Base-by-base conservation (phyloP, 2,113 vertebrate genomes). In the Poecilia latipinna region DNA sequence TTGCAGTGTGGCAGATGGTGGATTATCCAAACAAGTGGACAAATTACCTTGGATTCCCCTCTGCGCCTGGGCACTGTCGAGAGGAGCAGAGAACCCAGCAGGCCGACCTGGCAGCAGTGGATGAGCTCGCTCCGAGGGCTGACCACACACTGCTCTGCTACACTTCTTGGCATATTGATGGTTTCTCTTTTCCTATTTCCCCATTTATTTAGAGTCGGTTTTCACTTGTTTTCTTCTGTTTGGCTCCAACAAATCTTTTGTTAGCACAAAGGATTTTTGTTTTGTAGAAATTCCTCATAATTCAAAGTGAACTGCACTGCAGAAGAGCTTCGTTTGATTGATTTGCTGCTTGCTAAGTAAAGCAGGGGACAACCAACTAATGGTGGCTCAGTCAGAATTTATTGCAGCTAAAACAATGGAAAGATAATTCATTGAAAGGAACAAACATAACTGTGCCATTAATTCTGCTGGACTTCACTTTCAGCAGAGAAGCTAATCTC, bases 11-110 rank as follows among this genome's bases (percentile, higher is more conserved):
- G 89, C 93, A 94, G 94, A 94, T 94, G 93, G 94, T 82, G 89
- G 83, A 93, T 91, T 90, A 91, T 92, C 86, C 90, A 93, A 92
- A 91, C 92, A 93, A 93, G 90, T 70, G 79, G 75, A 89, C 89
- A 93, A 90, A 93, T 93, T 92, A 92, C 90, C 90, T 87, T 77
- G 73, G 82, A 75, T 90, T 77, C 88, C 86, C 88, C 79, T 76
- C 86, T 91, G 92, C 8, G 85, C 44, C 84, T 88, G 86, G 89
- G 64, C 84, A 64, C 72, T 54, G 83, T 82, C 74, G 78, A 85
- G 79, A 79, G 82, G 65, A 76, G 73, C 90, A 61, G 68, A 80
- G 69, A 72, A 77, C 78, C 83, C 79, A 72, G 75, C 67, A 66
- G 57, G 61, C 77, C 80, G 78, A 88, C 81, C 78, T 79, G 82